Base-by-base conservation (phyloP, 2,113 vertebrate genomes). In the Pampusana beccarii region DNA sequence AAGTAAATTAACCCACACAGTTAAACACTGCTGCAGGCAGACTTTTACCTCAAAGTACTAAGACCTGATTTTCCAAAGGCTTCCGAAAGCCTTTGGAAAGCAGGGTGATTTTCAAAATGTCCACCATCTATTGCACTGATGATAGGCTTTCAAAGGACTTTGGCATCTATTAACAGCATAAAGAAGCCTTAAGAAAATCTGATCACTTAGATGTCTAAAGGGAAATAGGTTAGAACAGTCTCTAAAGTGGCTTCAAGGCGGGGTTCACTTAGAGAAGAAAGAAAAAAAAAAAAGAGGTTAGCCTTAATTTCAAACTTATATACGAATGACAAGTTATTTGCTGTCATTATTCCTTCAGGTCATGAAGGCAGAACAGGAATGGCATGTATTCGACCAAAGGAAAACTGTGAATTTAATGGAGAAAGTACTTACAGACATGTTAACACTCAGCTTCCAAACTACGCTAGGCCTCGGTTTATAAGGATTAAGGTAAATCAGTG, bases 291-390 rank as follows among this genome's bases (percentile, higher is more conserved):
- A 17, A 23, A 34, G 20, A 34, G 18, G 5, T 64, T 60, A 75
- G 44, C 53, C 58, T 86, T 58, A 81, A 56, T 34, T 54, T 64
- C 51, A 14, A 12, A 50, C 29, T 51, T 46, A 21, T 4, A 8
- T 58, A 48, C 8, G 31, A 92, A 26, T 46, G 51, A 23, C n/a
- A 48, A 38, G 20, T 57, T 67, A 34, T 31, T 82, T 72, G 36
- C 54, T 86, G 53, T 88, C 42, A 14, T 53, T 90, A 19, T 87
- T 72, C 58, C 94, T 96, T 38, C 51, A 99, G 99, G 98, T 84
- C 98, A 99, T 1, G 99, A 99, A 92, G 99, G 99, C 51, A 97
- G 98, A 80, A 98, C 97, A 80, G 99, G 99, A 92, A 99, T 99
- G 99, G 99, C 98, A 19, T 97, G 99, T 0, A 50, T 99, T 70